A percentile compares a stretch with the other conserved stretches of the same genome.
Evolutionary conservation across 2,113 vertebrate species (phyloP).

Genomic region (Callaeas wilsoni): DNA sequence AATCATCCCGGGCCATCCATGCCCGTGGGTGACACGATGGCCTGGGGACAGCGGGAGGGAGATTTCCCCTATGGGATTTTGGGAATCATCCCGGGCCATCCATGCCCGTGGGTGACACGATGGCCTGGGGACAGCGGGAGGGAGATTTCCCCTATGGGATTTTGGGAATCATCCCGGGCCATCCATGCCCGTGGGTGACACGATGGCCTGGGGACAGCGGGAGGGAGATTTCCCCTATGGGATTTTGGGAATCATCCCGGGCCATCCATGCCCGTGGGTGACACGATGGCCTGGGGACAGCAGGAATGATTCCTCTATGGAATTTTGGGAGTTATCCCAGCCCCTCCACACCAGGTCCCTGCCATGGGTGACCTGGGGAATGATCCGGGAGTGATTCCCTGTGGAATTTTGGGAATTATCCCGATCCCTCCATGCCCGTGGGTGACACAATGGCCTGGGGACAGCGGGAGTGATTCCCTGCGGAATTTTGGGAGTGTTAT

Average conservation of each 20-base stretch:
- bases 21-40: neutral
- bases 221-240: too few relatives aligned
- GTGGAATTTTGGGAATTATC: neutral
- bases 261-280: too few relatives aligned
- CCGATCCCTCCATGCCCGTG: fast-evolving
- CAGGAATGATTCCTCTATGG: neutral
- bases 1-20: fast-evolving
- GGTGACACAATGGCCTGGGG: too few relatives aligned
- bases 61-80: too few relatives aligned
- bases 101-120: too few relatives aligned
- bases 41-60: neutral
- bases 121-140: too few relatives aligned
- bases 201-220: too few relatives aligned
- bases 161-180: neutral
- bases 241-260: neutral
- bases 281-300: neutral
- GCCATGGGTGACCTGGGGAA: neutral
- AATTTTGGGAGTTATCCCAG: fast-evolving
- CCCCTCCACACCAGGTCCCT: neutral
- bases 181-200: too few relatives aligned
- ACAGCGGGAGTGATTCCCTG: neutral
- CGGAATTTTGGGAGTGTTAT: neutral
- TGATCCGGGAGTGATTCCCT: fast-evolving
- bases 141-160: too few relatives aligned
- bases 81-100: neutral